Base-by-base conservation (phyloP, 2,113 vertebrate genomes). In the Perognathus longimembris region DNA sequence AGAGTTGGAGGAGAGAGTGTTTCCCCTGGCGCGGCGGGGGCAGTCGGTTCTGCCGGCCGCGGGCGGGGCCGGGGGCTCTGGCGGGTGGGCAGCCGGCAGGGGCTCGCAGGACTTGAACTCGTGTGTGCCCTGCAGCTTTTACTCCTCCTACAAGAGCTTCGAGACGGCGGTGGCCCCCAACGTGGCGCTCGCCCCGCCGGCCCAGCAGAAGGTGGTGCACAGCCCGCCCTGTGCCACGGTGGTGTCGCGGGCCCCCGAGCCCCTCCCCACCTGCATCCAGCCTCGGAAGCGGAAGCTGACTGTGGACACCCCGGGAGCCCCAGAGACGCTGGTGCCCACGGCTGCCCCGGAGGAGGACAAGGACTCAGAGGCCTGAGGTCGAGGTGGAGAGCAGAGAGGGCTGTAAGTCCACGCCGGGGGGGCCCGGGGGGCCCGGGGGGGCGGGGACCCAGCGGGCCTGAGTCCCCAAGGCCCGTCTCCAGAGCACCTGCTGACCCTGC, bases 311-410 rank as follows among this genome's bases (percentile, higher is more conserved):
- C 92, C 98, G 0, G 91, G 96, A 0, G 81, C 84, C 0, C 97
- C 98, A 0, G 99, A 99, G 78, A 81, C 96, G 0, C 85, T 97
- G 1, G 96, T 95, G 8, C 95, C 98, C 1, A 9, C 92, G 0
- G 36, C 97, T 0, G 96, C 97, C 93, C 85, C 97, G 0, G 98
- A 98, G 86, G 99, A 99, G 2, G 99, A 99, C 88, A 99, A 98
- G 93, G 99, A 99, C 89, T 99, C 99, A 0, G 99, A 99, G 95
- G 99, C 99, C 7, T n/a, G 99, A 99, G 95, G 99, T 99, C 0
- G 99, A 99, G 90, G 99, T 99, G 36, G 99, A 99, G 95, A 99
- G 98, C 94, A 98, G 99, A 38, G 99, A 99, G 84, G 99, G 99
- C 92, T 98, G 99, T 99, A 93, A 98, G 99, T 98, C 21, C 5